These are phyloP conservation scores for Geophilus truncorum DNA, from an alignment of 2,888 invertebrate species.

Conservation along the genomic window DNA sequence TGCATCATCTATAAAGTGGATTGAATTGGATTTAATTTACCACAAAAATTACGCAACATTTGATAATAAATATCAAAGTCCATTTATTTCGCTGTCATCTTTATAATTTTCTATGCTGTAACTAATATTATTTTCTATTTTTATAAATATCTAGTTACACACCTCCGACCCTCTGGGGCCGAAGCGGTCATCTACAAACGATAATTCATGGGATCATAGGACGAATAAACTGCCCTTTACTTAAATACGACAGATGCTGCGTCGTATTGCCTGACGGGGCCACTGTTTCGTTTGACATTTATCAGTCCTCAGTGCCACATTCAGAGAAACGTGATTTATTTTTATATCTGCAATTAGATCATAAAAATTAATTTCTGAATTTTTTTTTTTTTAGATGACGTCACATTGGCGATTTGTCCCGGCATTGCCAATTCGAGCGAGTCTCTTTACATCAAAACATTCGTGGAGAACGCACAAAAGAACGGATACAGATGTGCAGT, in stretches of 20 bases:
- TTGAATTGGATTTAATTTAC: too few species aligned
- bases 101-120: background rate
- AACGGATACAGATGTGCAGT: constrained; percentile 89
- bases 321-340: constrained; percentile 56
- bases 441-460: constrained; percentile 87
- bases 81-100: too few species aligned
- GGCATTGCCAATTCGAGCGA: constrained; percentile 94
- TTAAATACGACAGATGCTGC: constrained; percentile 74
- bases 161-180: constrained; percentile 88
- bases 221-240: constrained; percentile 81
- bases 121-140: constrained; percentile 37
- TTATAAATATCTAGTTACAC: constrained; percentile 63
- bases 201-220: constrained; percentile 70
- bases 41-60: too few species aligned
- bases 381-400: constrained; percentile 61
- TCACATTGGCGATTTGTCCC: constrained; percentile 80
- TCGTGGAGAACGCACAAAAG: constrained; percentile 85
- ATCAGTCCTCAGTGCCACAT: constrained; percentile 67
- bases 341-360: too few species aligned
- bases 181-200: constrained; percentile 91
- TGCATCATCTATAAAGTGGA: too few species aligned
- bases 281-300: constrained; percentile 86
- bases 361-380: too few species aligned
- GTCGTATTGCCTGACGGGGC: constrained; percentile 74
- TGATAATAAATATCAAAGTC: too few species aligned